Evolutionary conservation across 2,113 vertebrate species (phyloP).

Genomic region (Dasypus novemcinctus): DNA sequence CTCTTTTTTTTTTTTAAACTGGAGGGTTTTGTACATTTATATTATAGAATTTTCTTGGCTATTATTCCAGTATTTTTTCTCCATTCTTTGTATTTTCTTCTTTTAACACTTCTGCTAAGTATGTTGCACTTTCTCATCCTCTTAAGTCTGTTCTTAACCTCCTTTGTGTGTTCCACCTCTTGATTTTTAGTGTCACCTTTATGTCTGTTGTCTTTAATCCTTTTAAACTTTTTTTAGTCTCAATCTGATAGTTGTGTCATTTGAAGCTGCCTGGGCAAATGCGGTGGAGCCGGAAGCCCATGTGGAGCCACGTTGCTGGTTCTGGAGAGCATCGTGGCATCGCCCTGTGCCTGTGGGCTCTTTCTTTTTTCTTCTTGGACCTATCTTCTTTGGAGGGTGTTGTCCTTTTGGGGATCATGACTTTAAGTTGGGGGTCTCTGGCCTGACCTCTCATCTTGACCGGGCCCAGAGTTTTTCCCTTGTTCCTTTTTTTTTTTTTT

Average conservation of each 20-base stretch:
- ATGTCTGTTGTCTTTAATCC: neutral
- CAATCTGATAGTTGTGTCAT: neutral
- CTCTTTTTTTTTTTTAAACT: neutral
- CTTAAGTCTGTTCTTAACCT: neutral
- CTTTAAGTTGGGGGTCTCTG: neutral
- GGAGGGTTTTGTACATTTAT: neutral
- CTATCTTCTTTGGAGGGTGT: neutral
- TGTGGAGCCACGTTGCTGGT: neutral
- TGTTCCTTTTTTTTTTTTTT: too few species aligned
- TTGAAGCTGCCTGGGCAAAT: neutral
- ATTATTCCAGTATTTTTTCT: neutral
- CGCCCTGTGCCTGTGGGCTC: neutral
- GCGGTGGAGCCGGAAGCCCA: neutral
- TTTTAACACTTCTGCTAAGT: neutral
- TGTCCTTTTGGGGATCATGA: neutral
- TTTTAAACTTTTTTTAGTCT: neutral
- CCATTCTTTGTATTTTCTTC: neutral
- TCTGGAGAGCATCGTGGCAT: too few species aligned
- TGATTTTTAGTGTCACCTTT: neutral
- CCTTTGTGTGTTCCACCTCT: neutral
- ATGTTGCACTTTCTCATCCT: neutral
- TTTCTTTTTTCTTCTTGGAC: neutral
- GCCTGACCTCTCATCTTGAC: neutral
- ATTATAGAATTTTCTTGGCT: neutral
- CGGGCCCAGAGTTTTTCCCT: neutral